Base-by-base conservation (phyloP, 2,888 invertebrate species). In the Thera obeliscata region DNA sequence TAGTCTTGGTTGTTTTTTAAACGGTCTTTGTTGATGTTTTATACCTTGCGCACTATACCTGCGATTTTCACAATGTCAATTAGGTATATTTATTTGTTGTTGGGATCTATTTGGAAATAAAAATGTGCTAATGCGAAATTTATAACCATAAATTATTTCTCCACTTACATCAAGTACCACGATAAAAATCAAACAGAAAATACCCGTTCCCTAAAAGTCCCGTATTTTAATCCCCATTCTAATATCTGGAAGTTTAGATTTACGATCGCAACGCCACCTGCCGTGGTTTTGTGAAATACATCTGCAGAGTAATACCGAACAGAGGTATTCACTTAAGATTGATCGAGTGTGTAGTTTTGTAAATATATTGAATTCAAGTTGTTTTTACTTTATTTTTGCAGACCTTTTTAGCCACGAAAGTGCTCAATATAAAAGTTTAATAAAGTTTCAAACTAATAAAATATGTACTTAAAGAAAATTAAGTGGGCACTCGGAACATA, bases 221-320 rank as follows among this genome's bases (percentile, higher is more conserved):
- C 67, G 60, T 61, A 73, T 74, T 74, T 75, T 74, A 75, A 73
- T 74, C 74, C 72, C 66, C 64, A 64, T 71, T 70, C 72, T 63
- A 71, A 67, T 73, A 74, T 71, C 74, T 72, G 65, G 55, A 72
- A 76, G 74, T 74, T 76, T 70, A 74, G 72, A 76, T 76, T 73
- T 74, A 76, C 73, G 74, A 72, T 66, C 70, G 59, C 46, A 48
- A 66, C 69, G 68, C 71, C 76, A 74, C 74, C 74, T 76, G 76
- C 67, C 64, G 72, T 55, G 74, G 74, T 73, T 73, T 73, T 56
- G 61, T 74, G 61, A 74, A 71, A 72, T 74, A 72, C 67, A 66
- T 56, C 69, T 49, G 61, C 60, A 74, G 74, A 69, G 69, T 65
- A 74, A 52, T 59, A 57, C 3, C 3, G 50, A 36, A 8, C 33